These are phyloP conservation scores for Ametastegia equiseti DNA, from an alignment of 2,888 invertebrate genomes.

Conservation along the genomic window DNA sequence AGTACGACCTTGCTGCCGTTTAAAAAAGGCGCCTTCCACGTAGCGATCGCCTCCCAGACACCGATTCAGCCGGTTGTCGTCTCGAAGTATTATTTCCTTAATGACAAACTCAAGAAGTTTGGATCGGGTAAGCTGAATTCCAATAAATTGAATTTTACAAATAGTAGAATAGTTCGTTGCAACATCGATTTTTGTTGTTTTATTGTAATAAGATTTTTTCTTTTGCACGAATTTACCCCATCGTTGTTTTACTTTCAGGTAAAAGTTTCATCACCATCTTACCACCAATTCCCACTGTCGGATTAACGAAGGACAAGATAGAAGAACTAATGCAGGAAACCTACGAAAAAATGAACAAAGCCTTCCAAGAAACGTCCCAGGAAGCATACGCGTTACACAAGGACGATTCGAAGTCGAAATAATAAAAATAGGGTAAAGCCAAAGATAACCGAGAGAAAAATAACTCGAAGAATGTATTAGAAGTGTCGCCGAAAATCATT, in stretches of 20 bases:
- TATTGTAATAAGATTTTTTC: neutral
- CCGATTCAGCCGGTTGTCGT: slow-evolving; percentile 94
- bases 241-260: slow-evolving; percentile 76
- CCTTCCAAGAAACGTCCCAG: slow-evolving; percentile 78
- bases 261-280: slow-evolving; percentile 85
- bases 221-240: neutral
- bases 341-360: slow-evolving; percentile 82
- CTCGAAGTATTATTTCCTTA: slow-evolving; percentile 88
- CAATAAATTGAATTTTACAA: neutral
- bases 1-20: slow-evolving; percentile 89
- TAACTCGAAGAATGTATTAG: neutral
- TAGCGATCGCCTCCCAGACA: slow-evolving; percentile 89
- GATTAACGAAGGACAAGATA: slow-evolving; percentile 81
- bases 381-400: slow-evolving; percentile 69
- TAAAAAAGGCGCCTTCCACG: slow-evolving; percentile 97
- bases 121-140: slow-evolving; percentile 78
- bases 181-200: neutral
- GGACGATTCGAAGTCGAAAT: slow-evolving; percentile 14
- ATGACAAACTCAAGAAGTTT: slow-evolving; percentile 80
- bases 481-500: neutral
- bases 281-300: slow-evolving; percentile 84
- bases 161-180: neutral
- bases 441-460: neutral
- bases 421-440: neutral
- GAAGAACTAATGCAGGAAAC: slow-evolving; percentile 82